These are phyloP conservation scores for Zenarchopterus dispar DNA, from an alignment of 2,797 vertebrate genomes.

Conservation along the genomic window DNA sequence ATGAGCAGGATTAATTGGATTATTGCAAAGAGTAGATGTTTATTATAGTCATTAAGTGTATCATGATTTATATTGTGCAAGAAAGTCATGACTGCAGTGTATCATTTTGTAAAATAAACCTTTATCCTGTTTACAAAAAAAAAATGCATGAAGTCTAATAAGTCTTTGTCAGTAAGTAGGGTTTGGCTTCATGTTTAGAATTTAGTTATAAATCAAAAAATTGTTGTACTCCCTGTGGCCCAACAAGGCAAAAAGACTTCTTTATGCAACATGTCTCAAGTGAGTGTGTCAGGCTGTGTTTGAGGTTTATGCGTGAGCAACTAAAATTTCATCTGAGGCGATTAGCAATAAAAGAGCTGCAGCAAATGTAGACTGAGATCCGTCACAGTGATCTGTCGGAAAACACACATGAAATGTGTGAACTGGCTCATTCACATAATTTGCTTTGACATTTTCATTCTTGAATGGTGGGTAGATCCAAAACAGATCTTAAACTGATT, in stretches of 20 bases:
- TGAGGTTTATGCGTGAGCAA: not conserved
- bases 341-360: slow-evolving; percentile 40
- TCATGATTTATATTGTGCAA: slow-evolving; percentile 48
- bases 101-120: slow-evolving; percentile 36
- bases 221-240: not conserved
- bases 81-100: slow-evolving; percentile 24
- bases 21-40: slow-evolving; percentile 49
- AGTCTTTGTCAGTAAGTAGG: slow-evolving; percentile 19
- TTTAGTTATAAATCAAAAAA: slow-evolving; percentile 17
- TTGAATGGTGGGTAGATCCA: slow-evolving; percentile 63
- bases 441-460: slow-evolving; percentile 78
- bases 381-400: slow-evolving; percentile 33
- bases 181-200: slow-evolving; percentile 4
- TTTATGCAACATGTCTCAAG: not conserved
- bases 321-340: slow-evolving; percentile 24
- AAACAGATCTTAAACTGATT: slow-evolving; percentile 74
- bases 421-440: slow-evolving; percentile 68
- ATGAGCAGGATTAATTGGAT: slow-evolving; percentile 60
- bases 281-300: slow-evolving; percentile 1
- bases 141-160: slow-evolving; percentile 13
- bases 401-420: slow-evolving; percentile 60
- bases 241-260: not conserved
- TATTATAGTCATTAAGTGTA: slow-evolving; percentile 32
- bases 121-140: slow-evolving; percentile 1
- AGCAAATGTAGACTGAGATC: slow-evolving; percentile 37